phyloP scores from a whole-genome alignment of 92 coral and sea anemone genomes.

The Epizoanthus ramosus region DNA sequence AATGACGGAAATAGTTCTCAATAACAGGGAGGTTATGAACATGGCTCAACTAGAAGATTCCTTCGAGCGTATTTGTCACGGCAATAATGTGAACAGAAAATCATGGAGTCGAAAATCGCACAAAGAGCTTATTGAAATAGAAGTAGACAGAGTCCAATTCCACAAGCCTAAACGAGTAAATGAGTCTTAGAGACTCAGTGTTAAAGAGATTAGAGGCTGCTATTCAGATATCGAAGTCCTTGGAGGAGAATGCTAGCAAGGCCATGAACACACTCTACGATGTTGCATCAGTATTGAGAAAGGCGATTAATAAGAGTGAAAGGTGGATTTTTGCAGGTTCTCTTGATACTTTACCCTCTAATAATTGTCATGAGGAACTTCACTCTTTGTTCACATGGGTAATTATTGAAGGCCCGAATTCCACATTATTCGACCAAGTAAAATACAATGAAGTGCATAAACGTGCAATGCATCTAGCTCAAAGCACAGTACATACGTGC shows the following conservation, averaged over 20 bases:
- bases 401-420: conserved; percentile 64
- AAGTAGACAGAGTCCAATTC: conserved; percentile 57
- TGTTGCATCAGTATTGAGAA: conserved; percentile 54
- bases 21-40: conserved; percentile 22
- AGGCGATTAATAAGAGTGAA: conserved; percentile 46
- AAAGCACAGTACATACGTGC: conserved; percentile 47
- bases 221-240: background rate
- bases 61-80: conserved; percentile 20
- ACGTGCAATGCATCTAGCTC: conserved; percentile 10
- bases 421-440: no score
- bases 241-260: no score
- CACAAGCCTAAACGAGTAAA: conserved; percentile 55
- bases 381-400: conserved; percentile 53
- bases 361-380: conserved; percentile 54
- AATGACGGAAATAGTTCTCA: conserved; percentile 30
- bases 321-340: conserved; percentile 57
- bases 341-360: conserved; percentile 23
- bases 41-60: conserved; percentile 45
- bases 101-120: conserved; percentile 24
- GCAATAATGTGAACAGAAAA: conserved; percentile 2
- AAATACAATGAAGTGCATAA: no score
- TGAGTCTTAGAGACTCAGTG: conserved; percentile 55
- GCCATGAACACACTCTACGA: conserved; percentile 57
- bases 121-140: conserved; percentile 48
- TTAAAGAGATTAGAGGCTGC: conserved; percentile 54